A percentile compares a stretch with the other conserved stretches of the same genome.
Evolutionary conservation across 2,888 invertebrate species (phyloP).

Genomic region (Metalampra italica): DNA sequence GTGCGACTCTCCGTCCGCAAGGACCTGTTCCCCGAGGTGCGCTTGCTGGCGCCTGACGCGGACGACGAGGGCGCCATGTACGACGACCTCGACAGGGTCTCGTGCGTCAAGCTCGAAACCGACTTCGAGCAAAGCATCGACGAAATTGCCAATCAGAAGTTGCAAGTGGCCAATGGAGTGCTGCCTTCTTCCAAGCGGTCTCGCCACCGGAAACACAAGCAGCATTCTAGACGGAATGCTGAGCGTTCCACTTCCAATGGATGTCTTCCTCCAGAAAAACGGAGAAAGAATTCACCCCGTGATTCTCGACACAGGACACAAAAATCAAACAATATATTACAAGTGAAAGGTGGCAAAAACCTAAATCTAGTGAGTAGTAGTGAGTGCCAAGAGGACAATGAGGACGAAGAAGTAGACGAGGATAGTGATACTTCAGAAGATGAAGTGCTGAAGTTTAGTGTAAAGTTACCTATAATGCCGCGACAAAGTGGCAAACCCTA

Average conservation of each 20-base stretch:
- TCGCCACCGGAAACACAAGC: slow-evolving; percentile 66
- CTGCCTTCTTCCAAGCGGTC: slow-evolving; percentile 49
- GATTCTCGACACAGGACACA: slow-evolving; percentile 49
- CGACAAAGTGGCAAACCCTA: slow-evolving; percentile 73
- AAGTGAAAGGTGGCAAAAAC: slow-evolving; percentile 75
- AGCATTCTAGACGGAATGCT: slow-evolving; percentile 56
- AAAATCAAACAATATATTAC: slow-evolving; percentile 48
- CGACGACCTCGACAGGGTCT: slow-evolving; percentile 49
- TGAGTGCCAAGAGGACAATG: slow-evolving; percentile 55
- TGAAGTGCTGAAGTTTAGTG: slow-evolving; percentile 67
- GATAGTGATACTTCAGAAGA: slow-evolving; percentile 65
- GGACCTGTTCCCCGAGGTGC: slow-evolving; percentile 67
- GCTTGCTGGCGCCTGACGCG: slow-evolving; percentile 36
- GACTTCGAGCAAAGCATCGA: slow-evolving; percentile 76
- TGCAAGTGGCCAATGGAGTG: slow-evolving; percentile 55
- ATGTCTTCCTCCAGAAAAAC: slow-evolving; percentile 56
- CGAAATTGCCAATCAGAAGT: slow-evolving; percentile 63
- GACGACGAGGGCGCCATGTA: slow-evolving; percentile 39
- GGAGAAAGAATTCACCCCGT: slow-evolving; percentile 53
- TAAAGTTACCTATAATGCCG: slow-evolving; percentile 68
- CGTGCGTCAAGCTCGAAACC: slow-evolving; percentile 70
- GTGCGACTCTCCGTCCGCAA: slow-evolving; percentile 71
- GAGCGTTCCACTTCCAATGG: slow-evolving; percentile 54
- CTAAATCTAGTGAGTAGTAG: slow-evolving; percentile 75
- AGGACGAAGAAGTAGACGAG: slow-evolving; percentile 27